phyloP scores from a whole-genome alignment of 1,140 invertebrate species.

The Paraescarpia echinospica region DNA sequence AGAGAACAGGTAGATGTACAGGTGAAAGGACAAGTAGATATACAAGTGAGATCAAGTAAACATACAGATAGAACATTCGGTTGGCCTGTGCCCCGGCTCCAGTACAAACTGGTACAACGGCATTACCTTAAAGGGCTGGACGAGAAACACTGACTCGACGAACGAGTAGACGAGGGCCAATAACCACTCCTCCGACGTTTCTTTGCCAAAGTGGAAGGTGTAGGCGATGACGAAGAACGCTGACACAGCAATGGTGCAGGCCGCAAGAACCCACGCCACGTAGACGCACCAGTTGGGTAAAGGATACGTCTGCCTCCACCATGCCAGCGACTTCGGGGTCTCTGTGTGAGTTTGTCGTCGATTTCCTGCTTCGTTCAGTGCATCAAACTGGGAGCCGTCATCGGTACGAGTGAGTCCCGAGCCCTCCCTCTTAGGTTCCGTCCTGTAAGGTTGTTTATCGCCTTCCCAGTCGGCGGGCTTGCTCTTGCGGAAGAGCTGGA shows the following conservation, averaged over 20 bases:
- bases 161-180: conserved; percentile 45
- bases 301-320: conserved; percentile 25
- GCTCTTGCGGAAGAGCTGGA: conserved; percentile 38
- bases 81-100: no score
- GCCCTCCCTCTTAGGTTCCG: conserved; percentile 12
- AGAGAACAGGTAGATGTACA: no score
- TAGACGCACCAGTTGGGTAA: conserved; percentile 39
- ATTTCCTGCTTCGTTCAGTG: neutral
- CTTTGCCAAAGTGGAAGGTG: conserved; percentile 47
- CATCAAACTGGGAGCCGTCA: neutral
- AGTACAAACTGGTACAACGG: neutral
- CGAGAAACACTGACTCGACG: conserved; percentile 40
- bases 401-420: neutral
- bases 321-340: neutral
- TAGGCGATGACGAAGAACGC: conserved; percentile 46
- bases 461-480: conserved; percentile 19
- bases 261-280: conserved; percentile 41
- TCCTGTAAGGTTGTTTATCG: conserved; percentile 27
- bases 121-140: conserved; percentile 48
- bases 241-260: conserved; percentile 30
- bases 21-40: no score
- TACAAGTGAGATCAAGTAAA: no score
- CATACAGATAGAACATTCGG: no score
- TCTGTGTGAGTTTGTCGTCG: neutral
- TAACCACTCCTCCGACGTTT: conserved; percentile 45